Evolutionary conservation across 2,113 vertebrate species (phyloP), one percentile per base, ranked within the genome.

Genomic region (Gobio gobio): DNA sequence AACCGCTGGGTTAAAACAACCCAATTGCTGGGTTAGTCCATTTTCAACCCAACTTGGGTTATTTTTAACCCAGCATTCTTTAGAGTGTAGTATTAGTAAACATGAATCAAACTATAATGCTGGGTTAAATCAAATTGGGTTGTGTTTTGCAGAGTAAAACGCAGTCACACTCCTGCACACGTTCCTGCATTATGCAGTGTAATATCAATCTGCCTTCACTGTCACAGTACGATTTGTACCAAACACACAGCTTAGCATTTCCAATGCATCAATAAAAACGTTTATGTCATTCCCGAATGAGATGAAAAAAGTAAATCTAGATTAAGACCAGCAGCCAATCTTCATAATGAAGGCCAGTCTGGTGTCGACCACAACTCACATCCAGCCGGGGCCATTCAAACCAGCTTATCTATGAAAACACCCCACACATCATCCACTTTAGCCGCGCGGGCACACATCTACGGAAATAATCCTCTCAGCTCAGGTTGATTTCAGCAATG

Each of bases 301-400:
- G 9, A 66, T 78, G 20, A 64, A 84, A 49, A 49, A 49, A 40
- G 51, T 16, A 68, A 72, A 79, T 70, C 47, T 61, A 70, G 74
- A 85, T 85, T 78, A 70, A 78, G 51, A 70, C 33, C 33, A 45
- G 64, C 76, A 26, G 26, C 24, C 73, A 77, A 84, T 85, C 64
- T 85, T 78, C 74, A 78, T 85, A 85, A 85, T 85, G 83, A 70
- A 78, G 45, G 45, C 75, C 47, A 12, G 82, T 33, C 82, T 63
- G 56, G 82, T 43, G 45, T 70, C 4, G n/a, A 36, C 68, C 56
- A 18, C 56, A 59, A 40, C 54, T 61, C 78, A 6, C 70, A 75
- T 59, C 58, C 78, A 51, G 22, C 24, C 40, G 14, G 13, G 10
- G 36, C 14, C 56, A 66, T 82, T 54, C 59, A 51, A 33, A 82